Conservation (phyloP, 2,888 invertebrate species). For the Autographa gamma region DNA sequence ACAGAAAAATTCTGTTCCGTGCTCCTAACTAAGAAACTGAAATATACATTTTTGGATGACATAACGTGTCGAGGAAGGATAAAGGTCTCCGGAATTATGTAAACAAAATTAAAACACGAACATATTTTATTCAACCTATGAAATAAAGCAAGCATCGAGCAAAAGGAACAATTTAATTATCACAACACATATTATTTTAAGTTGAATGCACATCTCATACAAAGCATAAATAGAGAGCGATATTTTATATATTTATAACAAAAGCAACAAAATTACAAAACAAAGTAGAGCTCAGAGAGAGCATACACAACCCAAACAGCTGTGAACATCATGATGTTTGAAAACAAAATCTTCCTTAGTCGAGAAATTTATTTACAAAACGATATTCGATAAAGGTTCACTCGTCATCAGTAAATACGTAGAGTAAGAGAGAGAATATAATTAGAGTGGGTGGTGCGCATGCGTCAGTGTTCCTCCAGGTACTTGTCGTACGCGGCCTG, state of each 20-base stretch:
- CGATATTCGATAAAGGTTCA: background rate
- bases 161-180: slow-evolving; percentile 43
- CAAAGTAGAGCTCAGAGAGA: background rate
- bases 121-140: background rate
- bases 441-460: background rate
- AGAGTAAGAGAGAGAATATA: slow-evolving; percentile 35
- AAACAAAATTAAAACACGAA: background rate
- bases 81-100: background rate
- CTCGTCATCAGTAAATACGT: slow-evolving; percentile 26
- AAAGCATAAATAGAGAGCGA: slow-evolving; percentile 8
- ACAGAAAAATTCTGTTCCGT: too few relatives aligned
- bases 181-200: slow-evolving; percentile 37
- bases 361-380: background rate
- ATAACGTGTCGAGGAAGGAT: too few relatives aligned
- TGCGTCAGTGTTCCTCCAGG: slow-evolving; percentile 72
- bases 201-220: slow-evolving; percentile 20
- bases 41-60: too few relatives aligned
- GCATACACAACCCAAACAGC: background rate
- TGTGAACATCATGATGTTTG: background rate
- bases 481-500: slow-evolving; percentile 92
- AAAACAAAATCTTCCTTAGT: background rate
- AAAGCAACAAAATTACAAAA: background rate
- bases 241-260: slow-evolving; percentile 6
- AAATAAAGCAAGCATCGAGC: slow-evolving; percentile 24
- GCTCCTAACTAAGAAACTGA: too few relatives aligned